Base-by-base conservation (phyloP, 2,888 invertebrate genomes). In the Choreutis nemorana region DNA sequence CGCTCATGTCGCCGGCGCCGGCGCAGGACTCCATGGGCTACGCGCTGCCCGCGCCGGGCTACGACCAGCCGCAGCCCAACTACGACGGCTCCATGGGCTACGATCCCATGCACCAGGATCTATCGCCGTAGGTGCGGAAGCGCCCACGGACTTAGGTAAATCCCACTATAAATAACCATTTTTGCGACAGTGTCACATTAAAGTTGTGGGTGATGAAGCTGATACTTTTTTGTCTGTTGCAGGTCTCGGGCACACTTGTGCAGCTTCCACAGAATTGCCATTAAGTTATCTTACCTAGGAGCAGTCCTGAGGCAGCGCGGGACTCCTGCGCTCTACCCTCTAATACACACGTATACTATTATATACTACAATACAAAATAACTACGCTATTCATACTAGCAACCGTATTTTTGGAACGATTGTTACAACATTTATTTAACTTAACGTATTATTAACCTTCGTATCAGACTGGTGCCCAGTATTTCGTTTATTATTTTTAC, bases 1-100 rank as follows among this genome's bases (percentile, higher is more conserved):
- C 94, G 32, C 92, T 94, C 91, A 94, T 95, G 93, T 94, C 93
- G 34, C 94, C 94, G 45, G 94, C 93, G 54, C 91, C 91, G 36
- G 87, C 91, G 35, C 93, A 93, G 81, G 94, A 94, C 79, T 91
- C 91, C 52, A 92, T 94, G 87, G 93, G 93, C 39, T 94, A 94
- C 81, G 90, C 91, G 48, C 90, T 94, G 86, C 93, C 92, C 39
- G 91, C 94, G 57, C 91, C 67, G 87, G 92, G 92, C 39, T 94
- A 93, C 64, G 94, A 94, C 75, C 91, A 91, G 62, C 91, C 91
- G 56, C 89, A 90, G 78, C 89, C 91, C 47, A 86, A 87, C 42
- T 93, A 93, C 71, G 93, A 93, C 70, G 91, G 90, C 53, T 89
- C 91, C 67, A 90, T 93, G 85, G 91, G 91, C 44, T 94, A 94